phyloP scores from a whole-genome alignment of 1,140 invertebrate species.

The Bombyx mori region DNA sequence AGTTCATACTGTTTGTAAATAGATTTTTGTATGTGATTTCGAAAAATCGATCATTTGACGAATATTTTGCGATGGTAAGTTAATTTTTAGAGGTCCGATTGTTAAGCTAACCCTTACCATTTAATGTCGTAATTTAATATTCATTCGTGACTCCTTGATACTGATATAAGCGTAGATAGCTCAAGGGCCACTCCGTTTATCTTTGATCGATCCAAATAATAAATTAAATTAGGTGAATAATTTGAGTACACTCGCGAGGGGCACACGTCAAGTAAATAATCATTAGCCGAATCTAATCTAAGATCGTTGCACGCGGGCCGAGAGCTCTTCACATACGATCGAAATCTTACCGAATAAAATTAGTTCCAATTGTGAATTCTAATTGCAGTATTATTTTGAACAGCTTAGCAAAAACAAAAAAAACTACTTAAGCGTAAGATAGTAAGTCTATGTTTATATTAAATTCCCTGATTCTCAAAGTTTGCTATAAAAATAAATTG shows the following conservation, averaged over 20 bases:
- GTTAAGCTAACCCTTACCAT: too few species aligned
- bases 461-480: background rate
- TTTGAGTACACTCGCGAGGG: slow-evolving; percentile 31
- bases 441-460: background rate
- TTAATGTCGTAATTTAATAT: too few species aligned
- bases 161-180: slow-evolving; percentile 6
- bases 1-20: too few species aligned
- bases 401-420: background rate
- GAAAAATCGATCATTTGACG: too few species aligned
- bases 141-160: background rate
- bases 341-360: too few species aligned
- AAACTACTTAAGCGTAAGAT: background rate
- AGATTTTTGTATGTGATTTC: too few species aligned
- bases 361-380: slow-evolving; percentile 5
- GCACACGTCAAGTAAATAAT: slow-evolving; percentile 47
- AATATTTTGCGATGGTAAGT: too few species aligned
- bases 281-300: slow-evolving; percentile 39
- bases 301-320: slow-evolving; percentile 20
- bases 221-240: slow-evolving; percentile 53
- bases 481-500: background rate
- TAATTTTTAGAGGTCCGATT: too few species aligned
- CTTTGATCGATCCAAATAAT: slow-evolving; percentile 42
- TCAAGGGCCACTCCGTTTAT: slow-evolving; percentile 39
- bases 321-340: slow-evolving; percentile 18
- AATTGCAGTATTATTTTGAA: slow-evolving; percentile 8